Evolutionary conservation across 2,113 vertebrate species (phyloP), one percentile per base, ranked within the genome.

Genomic region (Nyctereutes procyonoides): DNA sequence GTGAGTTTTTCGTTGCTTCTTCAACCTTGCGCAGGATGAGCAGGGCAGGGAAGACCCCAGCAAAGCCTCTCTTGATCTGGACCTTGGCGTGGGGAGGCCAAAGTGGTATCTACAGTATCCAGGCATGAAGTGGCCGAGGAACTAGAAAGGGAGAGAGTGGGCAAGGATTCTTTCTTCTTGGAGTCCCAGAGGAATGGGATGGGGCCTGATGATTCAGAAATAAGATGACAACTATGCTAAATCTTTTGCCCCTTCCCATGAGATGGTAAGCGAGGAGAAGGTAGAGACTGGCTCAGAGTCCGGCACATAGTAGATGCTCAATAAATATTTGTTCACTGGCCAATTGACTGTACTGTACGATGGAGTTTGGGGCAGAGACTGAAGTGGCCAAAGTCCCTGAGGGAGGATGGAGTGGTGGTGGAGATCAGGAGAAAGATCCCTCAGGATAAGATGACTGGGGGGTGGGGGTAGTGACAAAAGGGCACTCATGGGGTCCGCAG

Each of bases 121-220:
- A 82, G 43, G 56, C 58, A 88, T 28, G 16, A 60, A 65, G n/a
- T 38, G 51, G 14, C 62, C 62, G 22, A 7, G 48, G 56, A 79
- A 48, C 43, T 28, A 69, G 30, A n/a, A 58, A 62, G 15, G 19
- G 51, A 43, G 60, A 26, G 12, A 4, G 19, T 20, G 8, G 16
- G 20, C 14, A n/a, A 88, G 58, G 74, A 28, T 48, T 58, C 32
- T n/a, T 77, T 63, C 76, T 77, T 24, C 79, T 48, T 35, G 24
- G 8, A 28, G 53, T 86, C 67, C 69, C 51, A 51, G 48, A 92
- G 16, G 35, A 73, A 53, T 14, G 43, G 65, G 56, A 69, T 22
- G 13, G 55, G 32, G 17, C 26, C 20, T 24, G 11, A 94, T 51
- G 74, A 56, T 56, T 93, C 32, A 88, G 62, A 80, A 95, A 85